A percentile compares a stretch with the other conserved stretches of the same genome.
phyloP scores from a whole-genome alignment of 2,888 invertebrate genomes.

The Sacculina carcini region DNA sequence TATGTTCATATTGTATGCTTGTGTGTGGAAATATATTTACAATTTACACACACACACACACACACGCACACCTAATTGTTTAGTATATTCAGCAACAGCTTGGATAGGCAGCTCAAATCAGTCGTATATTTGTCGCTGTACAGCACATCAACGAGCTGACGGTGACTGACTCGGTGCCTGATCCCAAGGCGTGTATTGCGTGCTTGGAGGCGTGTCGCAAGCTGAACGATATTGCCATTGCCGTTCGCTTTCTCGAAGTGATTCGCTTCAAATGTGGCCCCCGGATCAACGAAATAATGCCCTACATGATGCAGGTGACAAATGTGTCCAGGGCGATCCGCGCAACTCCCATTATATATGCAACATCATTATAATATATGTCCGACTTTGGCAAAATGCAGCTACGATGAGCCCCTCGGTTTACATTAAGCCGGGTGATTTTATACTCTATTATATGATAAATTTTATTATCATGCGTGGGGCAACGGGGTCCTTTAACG shows the following conservation, averaged over 20 bases:
- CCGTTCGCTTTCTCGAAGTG: constrained; percentile 73
- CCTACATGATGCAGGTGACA: constrained; percentile 39
- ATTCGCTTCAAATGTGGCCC: constrained; percentile 64
- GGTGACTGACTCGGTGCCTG: constrained; percentile 78
- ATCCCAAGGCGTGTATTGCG: constrained; percentile 62
- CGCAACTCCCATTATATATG: no score
- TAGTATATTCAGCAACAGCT: no score
- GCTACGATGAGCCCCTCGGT: no score
- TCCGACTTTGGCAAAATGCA: no score
- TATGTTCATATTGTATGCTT: no score
- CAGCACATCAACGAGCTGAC: constrained; percentile 56
- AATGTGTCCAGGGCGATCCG: neutral
- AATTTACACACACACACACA: neutral
- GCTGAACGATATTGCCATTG: constrained; percentile 77
- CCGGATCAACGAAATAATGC: constrained; percentile 44
- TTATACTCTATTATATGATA: no score
- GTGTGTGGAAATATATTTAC: neutral
- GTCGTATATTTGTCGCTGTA: neutral
- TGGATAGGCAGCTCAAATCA: neutral
- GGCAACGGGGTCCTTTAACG: no score
- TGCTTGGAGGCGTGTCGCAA: constrained; percentile 71
- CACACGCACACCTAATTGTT: neutral
- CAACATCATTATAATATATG: no score
- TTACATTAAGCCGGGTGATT: no score
- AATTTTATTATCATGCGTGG: no score